Base-by-base conservation (phyloP, 2,888 invertebrate species). In the Caradrina clavipalpis region DNA sequence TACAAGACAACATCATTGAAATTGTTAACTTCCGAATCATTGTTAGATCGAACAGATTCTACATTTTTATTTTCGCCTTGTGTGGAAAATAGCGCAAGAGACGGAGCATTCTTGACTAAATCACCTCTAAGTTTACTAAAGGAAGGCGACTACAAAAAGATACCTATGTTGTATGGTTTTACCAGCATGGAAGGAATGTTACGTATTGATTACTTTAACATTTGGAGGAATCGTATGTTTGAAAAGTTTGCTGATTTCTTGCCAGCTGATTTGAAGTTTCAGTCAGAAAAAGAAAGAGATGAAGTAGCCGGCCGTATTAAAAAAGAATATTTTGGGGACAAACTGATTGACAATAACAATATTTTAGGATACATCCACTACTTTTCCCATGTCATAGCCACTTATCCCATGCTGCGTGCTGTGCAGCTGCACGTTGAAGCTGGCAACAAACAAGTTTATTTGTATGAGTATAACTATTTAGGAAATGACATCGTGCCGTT, bases 181-280 rank as follows among this genome's bases (percentile, higher is more conserved):
- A 66, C 89, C 11, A 85, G 88, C n/a, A 91, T 89, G 91, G 92
- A 92, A 80, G 92, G 92, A 5, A 69, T 89, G 22, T 8, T 89
- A 0, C 83, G 89, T 15, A 31, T 88, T 19, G 35, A 53, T 1
- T 39, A 78, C 1, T 92, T 90, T 65, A 84, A 89, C 2, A 0
- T 35, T 0, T 90, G 89, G 89, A 88, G 85, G 64, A 7, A 76
- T 6, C 76, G 47, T 65, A 93, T 94, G 91, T 90, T 91, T 82
- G 73, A 86, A n/a, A 89, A 87, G 0, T 92, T 93, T 82, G 86
- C 90, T 0, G 88, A 92, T 21, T 93, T 91, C 62, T 49, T 94
- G 21, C 92, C 93, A 2, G 81, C 73, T 17, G 89, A 93, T 63
- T 78, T 94, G 7, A 69, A 86, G 53, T 91, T 91, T 76, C 66